Conservation (phyloP, 2,113 vertebrate genomes). For the Siniperca chuatsi region DNA sequence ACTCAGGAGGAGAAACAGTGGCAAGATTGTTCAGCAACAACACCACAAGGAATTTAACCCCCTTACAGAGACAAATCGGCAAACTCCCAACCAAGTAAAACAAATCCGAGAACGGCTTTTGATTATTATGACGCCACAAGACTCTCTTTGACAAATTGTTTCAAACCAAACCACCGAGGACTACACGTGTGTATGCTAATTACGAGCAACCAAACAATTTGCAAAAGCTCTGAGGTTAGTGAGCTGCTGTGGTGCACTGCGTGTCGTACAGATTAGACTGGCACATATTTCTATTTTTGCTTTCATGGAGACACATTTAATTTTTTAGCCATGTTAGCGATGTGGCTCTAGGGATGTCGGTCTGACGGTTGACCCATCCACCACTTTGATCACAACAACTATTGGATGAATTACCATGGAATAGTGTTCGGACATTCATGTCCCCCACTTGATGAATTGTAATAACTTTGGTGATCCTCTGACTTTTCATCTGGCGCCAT, state of each 20-base stretch:
- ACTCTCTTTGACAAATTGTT: conserved; percentile 43
- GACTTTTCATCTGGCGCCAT: not conserved
- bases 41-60: conserved; percentile 58
- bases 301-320: not conserved
- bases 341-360: no score
- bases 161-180: conserved; percentile 30
- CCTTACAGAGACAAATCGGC: conserved; percentile 41
- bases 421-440: not conserved
- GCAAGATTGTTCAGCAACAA: conserved; percentile 53
- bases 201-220: conserved; percentile 42
- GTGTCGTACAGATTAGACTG: not conserved
- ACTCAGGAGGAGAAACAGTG: conserved; percentile 36
- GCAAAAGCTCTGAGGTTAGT: conserved; percentile 33
- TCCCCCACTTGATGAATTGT: not conserved
- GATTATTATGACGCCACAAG: conserved; percentile 52
- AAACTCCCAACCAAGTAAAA: conserved; percentile 57
- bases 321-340: not conserved
- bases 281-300: not conserved
- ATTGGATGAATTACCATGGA: not conserved
- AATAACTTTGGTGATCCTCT: not conserved
- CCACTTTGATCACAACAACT: not conserved
- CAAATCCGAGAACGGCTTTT: conserved; percentile 48
- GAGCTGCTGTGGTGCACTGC: not conserved
- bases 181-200: conserved; percentile 26
- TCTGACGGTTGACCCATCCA: not conserved